phyloP scores from a whole-genome alignment of 2,113 vertebrate genomes.

The Bagarius yarrelli region DNA sequence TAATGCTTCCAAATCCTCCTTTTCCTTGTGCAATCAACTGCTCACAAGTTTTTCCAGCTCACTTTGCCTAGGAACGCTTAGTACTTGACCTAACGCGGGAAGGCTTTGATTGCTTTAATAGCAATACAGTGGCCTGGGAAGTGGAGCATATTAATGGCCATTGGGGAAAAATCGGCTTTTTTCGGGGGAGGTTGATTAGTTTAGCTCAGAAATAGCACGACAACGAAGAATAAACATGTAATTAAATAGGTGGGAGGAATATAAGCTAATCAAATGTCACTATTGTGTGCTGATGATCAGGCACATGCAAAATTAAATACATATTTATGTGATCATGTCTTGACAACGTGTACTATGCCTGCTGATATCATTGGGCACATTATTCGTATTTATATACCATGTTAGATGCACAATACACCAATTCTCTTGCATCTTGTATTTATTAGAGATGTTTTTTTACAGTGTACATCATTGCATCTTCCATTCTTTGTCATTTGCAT shows the following conservation, averaged over 20 bases:
- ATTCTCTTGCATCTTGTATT: no score
- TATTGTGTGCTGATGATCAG: constrained; percentile 76
- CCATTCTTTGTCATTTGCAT: no score
- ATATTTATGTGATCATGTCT: constrained; percentile 15
- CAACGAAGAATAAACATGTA: constrained; percentile 40
- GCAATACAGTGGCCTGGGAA: constrained; percentile 67
- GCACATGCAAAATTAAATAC: constrained; percentile 50
- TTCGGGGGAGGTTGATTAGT: constrained; percentile 71
- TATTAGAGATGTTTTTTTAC: no score
- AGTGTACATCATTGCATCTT: no score
- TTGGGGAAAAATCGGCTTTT: constrained; percentile 42
- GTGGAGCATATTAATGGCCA: constrained; percentile 46
- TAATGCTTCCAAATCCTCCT: constrained; percentile 21
- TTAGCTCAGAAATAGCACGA: constrained; percentile 64
- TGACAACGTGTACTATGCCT: no score
- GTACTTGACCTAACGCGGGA: constrained; percentile 68
- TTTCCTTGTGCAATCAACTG: constrained; percentile 3
- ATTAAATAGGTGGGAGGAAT: constrained; percentile 73
- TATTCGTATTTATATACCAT: no score
- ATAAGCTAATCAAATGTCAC: constrained; percentile 55
- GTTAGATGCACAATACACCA: no score
- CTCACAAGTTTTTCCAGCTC: constrained; percentile 55
- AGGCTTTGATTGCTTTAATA: constrained; percentile 76
- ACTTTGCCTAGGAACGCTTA: constrained; percentile 65
- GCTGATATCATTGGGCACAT: no score